A percentile compares a stretch with the other conserved stretches of the same genome.
These are phyloP conservation scores for Venturia canescens DNA, from an alignment of 1,140 invertebrate genomes.

Conservation along the genomic window DNA sequence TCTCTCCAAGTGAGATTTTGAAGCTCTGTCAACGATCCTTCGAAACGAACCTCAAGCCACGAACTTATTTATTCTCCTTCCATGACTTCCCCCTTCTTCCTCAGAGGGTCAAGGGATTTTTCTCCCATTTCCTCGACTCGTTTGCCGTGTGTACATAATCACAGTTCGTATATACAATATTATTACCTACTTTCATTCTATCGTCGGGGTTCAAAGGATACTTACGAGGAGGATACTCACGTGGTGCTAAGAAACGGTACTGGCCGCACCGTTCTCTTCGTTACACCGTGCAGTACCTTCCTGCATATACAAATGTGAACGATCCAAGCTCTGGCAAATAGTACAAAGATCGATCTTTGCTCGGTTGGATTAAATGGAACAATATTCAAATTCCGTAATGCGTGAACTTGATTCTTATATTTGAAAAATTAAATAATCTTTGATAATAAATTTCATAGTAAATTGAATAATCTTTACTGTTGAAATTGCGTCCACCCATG, in stretches of 20 bases:
- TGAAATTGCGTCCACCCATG: no score
- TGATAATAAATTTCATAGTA: no score
- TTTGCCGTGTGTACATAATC: neutral
- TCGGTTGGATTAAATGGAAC: no score
- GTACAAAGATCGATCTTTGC: no score
- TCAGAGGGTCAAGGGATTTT: conserved; percentile 3
- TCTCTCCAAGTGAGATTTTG: no score
- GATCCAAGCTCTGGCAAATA: no score
- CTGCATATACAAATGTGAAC: neutral
- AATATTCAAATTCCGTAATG: no score
- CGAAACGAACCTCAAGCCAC: neutral
- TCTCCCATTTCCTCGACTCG: neutral
- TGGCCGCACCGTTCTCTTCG: conserved; percentile 21
- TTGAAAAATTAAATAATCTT: no score
- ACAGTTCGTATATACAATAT: neutral
- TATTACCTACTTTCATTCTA: conserved; percentile 20
- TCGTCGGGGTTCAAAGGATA: conserved; percentile 21
- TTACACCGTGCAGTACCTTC: neutral
- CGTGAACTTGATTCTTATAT: no score
- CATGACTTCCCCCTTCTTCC: neutral
- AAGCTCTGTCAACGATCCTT: neutral
- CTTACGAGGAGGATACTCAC: conserved; percentile 12
- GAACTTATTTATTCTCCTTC: neutral
- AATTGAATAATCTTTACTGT: no score
- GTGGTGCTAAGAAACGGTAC: conserved; percentile 18